Evolutionary conservation across 2,797 vertebrate genomes (phyloP).

Genomic region (Schizothorax lantsangensis): DNA sequence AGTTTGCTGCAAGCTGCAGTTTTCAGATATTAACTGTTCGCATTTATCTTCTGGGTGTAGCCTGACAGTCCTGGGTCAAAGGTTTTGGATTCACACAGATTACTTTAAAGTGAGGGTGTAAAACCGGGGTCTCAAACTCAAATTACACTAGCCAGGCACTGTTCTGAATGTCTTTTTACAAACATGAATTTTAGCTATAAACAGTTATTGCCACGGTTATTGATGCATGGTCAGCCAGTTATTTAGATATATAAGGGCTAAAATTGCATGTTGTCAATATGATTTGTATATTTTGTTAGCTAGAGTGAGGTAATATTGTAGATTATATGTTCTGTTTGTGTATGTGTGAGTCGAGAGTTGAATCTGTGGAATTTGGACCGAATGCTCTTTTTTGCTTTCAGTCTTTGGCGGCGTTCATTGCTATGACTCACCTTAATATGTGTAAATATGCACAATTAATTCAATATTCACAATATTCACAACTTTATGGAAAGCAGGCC

Average conservation of each 20-base stretch:
- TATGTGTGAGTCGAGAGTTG: slow-evolving; percentile 2
- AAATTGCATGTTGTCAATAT: not conserved
- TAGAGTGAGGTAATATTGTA: slow-evolving; percentile 13
- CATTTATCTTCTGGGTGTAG: slow-evolving; percentile 12
- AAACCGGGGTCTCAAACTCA: not conserved
- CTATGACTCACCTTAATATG: slow-evolving; percentile 45
- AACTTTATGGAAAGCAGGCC: slow-evolving; percentile 18
- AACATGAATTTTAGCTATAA: not conserved
- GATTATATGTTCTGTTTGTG: slow-evolving; percentile 38
- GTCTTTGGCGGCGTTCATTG: slow-evolving; percentile 11
- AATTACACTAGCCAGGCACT: not conserved
- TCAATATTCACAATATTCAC: too few relatives aligned
- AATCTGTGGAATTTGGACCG: slow-evolving; percentile 24
- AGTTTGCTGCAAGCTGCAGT: not conserved
- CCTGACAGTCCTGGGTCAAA: slow-evolving; percentile 14
- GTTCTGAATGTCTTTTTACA: not conserved
- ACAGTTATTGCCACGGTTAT: not conserved
- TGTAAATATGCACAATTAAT: slow-evolving; percentile 44
- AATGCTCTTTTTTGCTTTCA: slow-evolving; percentile 47
- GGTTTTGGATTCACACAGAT: slow-evolving; percentile 1
- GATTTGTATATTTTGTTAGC: slow-evolving; percentile 36
- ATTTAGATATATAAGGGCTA: not conserved
- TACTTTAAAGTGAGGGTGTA: slow-evolving; percentile 10
- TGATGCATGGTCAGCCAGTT: not conserved
- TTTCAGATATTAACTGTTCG: not conserved